Evolutionary conservation across 2,888 invertebrate genomes (phyloP), one percentile per base, ranked within the genome.

Genomic region (Rhopalosiphum nymphaeae): DNA sequence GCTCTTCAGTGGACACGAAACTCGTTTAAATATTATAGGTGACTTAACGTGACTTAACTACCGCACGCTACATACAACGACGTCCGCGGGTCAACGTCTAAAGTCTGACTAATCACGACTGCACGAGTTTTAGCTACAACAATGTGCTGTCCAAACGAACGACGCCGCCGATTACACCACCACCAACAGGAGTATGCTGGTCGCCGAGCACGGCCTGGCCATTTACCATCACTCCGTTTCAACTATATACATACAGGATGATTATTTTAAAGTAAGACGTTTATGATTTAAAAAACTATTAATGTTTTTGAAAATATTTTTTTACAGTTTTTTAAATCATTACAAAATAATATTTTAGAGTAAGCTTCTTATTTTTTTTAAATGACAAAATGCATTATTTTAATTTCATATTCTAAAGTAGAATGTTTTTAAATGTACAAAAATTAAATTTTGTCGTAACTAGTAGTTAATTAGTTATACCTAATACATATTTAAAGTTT

Each of bases 71-170:
- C 78, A 78, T 13, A 21, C 44, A 9, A n/a, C 88, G 26, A 61
- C 78, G 67, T 21, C 53, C 49, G 13, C 53, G 13, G 42, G 88
- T 42, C 78, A 93, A 88, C 92, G 92, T 93, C 92, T 56, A 89
- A 78, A 93, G 92, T 78, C 92, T 53, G 88, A 93, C 92, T 93
- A 89, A 89, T 67, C 78, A n/a, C n/a, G 53, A 88, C 53, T 57
- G 86, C 67, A 88, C 85, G 85, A 85, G 91, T 56, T 44, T 53
- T 21, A 44, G 61, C 49, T 89, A 44, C 11, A 56, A 53, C n/a
- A 78, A 21, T 78, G 53, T 42, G 78, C 78, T 57, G 56, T 91
- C 85, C 91, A 57, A 61, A 87, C 61, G 67, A 91, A n/a, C 85
- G 86, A 46, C 57, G 86, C 36, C 92, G 49, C 26, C 92, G 86